Base-by-base conservation (phyloP, 2,113 vertebrate genomes). In the Chaetops frenatus region DNA sequence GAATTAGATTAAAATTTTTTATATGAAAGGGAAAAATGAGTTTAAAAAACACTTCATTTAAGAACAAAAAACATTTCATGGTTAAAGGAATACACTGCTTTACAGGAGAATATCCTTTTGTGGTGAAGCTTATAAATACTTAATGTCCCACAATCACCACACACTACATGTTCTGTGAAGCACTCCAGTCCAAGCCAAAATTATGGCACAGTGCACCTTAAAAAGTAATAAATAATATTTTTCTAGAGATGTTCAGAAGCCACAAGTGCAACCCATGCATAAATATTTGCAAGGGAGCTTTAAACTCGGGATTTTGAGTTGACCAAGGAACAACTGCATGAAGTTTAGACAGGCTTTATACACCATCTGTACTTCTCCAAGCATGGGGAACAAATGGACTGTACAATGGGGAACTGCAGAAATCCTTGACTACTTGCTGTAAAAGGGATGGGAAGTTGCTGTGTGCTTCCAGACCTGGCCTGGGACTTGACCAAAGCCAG, bases 1-100 rank as follows among this genome's bases (percentile, higher is more conserved):
- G 88, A 97, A 97, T 95, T 94, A 90, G 92, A 97, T 97, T 96
- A 96, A 22, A 40, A 57, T 88, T 94, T 95, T 96, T 96, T 51
- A 95, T 71, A 88, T 84, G 80, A 94, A 93, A 95, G 78, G 44
- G 87, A 87, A 92, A 92, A 96, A 94, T 56, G 40, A 45, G 42
- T 74, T 96, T 95, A 5, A 87, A 94, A 93, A 95, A 78, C 74
- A 89, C 53, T 44, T 90, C 21, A 67, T 76, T 85, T 92, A 93
- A 82, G 76, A 86, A 77, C 69, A 23, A 65, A 66, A 90, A 87
- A 64, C 33, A 61, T 71, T 81, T 88, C 8, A 64, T 67, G 50
- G 87, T 82, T 90, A 96, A 97, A 93, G 35, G 61, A 90, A 91
- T 87, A 86, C 22, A 62, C 11, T 72, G 27, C 70, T 94, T 94